Evolutionary conservation across 2,888 invertebrate species (phyloP).

Genomic region (Allolobophora icterica): DNA sequence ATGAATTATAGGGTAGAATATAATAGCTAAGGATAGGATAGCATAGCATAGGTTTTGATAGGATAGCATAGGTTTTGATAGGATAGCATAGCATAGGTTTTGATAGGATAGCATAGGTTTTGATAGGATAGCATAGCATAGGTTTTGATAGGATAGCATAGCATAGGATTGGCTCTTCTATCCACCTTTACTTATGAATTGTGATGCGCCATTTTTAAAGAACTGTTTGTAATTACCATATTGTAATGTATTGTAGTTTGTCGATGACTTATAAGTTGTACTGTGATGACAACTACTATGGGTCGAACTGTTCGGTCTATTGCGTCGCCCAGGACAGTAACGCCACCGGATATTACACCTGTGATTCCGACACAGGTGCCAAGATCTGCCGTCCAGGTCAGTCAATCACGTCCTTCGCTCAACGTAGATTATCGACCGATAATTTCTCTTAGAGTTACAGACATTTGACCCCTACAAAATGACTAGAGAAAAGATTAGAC

Average conservation of each 20-base stretch:
- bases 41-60: too few species aligned
- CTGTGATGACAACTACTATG: slow-evolving; percentile 44
- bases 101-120: too few species aligned
- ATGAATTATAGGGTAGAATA: background rate
- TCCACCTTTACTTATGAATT: too few species aligned
- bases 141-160: too few species aligned
- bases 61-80: too few species aligned
- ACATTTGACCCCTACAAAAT: too few species aligned
- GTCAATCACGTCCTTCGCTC: background rate
- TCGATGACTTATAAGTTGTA: slow-evolving; percentile 32
- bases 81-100: too few species aligned
- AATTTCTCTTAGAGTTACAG: too few species aligned
- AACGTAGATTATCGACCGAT: background rate
- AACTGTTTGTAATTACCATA: background rate
- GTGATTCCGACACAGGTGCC: slow-evolving; percentile 30
- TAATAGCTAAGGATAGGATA: too few species aligned
- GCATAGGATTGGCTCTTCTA: too few species aligned
- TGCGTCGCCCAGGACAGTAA: slow-evolving; percentile 34
- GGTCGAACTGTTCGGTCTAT: slow-evolving; percentile 35
- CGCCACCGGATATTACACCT: slow-evolving; percentile 40
- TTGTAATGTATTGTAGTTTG: slow-evolving; percentile 31
- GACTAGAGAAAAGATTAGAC: too few species aligned
- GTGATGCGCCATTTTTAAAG: background rate
- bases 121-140: background rate
- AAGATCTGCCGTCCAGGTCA: slow-evolving; percentile 36